A percentile compares a stretch with the other conserved stretches of the same genome.
phyloP scores from a whole-genome alignment of 2,113 vertebrate species.

The Ceyx cyanopectus region DNA sequence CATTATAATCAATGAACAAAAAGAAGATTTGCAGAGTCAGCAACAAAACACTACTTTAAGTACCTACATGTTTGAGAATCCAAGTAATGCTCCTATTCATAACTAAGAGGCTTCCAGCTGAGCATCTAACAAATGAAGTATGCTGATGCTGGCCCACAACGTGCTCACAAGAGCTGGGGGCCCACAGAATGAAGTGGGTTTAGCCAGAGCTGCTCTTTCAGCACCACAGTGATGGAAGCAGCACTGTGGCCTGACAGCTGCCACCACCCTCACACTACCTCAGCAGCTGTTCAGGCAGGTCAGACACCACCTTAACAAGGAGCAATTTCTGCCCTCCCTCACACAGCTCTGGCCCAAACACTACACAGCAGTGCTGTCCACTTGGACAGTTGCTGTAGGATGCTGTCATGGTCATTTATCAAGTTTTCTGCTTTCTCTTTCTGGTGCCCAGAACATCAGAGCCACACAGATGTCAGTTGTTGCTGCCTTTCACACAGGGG shows the following conservation, averaged over 20 bases:
- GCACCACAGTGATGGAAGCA: background rate
- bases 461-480: background rate
- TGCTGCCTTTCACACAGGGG: background rate
- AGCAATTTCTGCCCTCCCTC: background rate
- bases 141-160: background rate
- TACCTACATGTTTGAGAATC: constrained; percentile 19
- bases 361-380: background rate
- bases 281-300: background rate
- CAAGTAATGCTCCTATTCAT: constrained; percentile 50
- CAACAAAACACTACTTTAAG: constrained; percentile 5
- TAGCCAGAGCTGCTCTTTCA: background rate
- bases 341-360: background rate
- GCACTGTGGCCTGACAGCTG: background rate
- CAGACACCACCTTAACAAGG: background rate
- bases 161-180: background rate
- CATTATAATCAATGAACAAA: constrained; percentile 68
- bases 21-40: constrained; percentile 60
- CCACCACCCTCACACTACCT: background rate
- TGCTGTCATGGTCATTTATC: background rate
- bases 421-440: background rate
- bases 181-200: background rate
- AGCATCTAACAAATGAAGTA: background rate
- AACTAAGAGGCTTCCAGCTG: constrained; percentile 50
- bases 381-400: background rate
- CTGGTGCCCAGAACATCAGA: background rate